Evolutionary conservation across 2,797 vertebrate genomes (phyloP).

Genomic region (Enteromius anoplus): DNA sequence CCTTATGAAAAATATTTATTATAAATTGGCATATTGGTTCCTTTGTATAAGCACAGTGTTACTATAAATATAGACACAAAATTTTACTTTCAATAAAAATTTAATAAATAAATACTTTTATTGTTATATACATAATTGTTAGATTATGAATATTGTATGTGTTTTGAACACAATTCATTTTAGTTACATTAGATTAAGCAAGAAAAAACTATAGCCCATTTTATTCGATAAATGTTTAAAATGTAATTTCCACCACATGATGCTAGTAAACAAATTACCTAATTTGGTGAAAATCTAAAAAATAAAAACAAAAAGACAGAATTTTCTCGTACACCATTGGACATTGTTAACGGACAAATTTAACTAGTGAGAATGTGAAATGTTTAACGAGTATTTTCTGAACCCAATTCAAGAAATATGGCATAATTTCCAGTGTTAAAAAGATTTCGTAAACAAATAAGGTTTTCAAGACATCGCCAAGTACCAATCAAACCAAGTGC

Average conservation of each 20-base stretch:
- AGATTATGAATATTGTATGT: background rate
- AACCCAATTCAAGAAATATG: background rate
- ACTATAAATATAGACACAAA: background rate
- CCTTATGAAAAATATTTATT: background rate
- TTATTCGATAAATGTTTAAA: no score
- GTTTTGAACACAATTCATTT: no score
- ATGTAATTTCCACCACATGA: no score
- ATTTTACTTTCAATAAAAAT: no score
- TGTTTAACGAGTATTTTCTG: background rate
- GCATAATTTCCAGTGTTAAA: background rate
- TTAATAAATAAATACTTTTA: no score
- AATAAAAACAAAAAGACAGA: no score
- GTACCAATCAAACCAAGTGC: conserved; percentile 30
- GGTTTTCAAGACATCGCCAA: background rate
- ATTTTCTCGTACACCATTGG: background rate
- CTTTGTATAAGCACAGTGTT: background rate
- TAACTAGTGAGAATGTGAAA: background rate
- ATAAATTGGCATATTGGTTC: background rate
- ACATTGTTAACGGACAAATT: background rate
- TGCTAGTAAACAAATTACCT: background rate
- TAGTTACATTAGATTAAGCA: no score
- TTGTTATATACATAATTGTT: no score
- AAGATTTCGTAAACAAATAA: background rate
- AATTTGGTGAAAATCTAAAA: background rate
- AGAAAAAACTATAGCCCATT: no score